Evolutionary conservation across 2,797 vertebrate species (phyloP).

Genomic region (Chelon labrosus): DNA sequence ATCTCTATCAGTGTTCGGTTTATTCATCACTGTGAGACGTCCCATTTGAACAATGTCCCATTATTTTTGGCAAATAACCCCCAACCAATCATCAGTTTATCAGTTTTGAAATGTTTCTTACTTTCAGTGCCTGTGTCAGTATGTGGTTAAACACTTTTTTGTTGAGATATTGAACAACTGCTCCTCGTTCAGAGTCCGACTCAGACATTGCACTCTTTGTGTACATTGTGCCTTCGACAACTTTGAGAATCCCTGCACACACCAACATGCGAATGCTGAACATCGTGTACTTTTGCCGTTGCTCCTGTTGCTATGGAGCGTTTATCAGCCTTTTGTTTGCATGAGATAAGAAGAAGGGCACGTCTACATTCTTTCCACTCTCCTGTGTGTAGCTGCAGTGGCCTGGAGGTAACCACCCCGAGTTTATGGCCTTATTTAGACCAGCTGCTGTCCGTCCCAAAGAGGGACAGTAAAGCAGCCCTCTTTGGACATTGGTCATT

Average conservation of each 20-base stretch:
- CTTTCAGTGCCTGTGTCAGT: too few relatives aligned
- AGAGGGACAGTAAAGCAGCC: constrained; percentile 25
- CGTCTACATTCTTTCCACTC: constrained; percentile 58
- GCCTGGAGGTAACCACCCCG: constrained; percentile 49
- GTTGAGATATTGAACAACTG: too few relatives aligned
- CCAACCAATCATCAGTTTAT: too few relatives aligned
- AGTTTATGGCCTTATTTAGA: constrained; percentile 34
- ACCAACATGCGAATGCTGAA: constrained; percentile 3
- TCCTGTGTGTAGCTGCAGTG: background rate
- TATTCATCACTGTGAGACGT: too few relatives aligned
- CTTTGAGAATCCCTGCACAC: background rate
- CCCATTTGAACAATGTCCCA: too few relatives aligned
- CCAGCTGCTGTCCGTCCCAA: constrained; percentile 25
- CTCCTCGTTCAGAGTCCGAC: too few relatives aligned
- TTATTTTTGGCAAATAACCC: too few relatives aligned
- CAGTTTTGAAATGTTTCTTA: too few relatives aligned
- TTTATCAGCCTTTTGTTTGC: constrained; percentile 53
- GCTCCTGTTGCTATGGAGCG: constrained; percentile 42
- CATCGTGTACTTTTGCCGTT: constrained; percentile 11
- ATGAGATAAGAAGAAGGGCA: constrained; percentile 43
- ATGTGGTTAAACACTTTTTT: too few relatives aligned
- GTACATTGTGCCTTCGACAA: background rate
- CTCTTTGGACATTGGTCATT: constrained; percentile 18
- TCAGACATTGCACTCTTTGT: too few relatives aligned
- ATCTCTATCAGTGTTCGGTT: background rate